Base-by-base conservation (phyloP, 2,888 invertebrate genomes). In the Philopedon plagiatum region DNA sequence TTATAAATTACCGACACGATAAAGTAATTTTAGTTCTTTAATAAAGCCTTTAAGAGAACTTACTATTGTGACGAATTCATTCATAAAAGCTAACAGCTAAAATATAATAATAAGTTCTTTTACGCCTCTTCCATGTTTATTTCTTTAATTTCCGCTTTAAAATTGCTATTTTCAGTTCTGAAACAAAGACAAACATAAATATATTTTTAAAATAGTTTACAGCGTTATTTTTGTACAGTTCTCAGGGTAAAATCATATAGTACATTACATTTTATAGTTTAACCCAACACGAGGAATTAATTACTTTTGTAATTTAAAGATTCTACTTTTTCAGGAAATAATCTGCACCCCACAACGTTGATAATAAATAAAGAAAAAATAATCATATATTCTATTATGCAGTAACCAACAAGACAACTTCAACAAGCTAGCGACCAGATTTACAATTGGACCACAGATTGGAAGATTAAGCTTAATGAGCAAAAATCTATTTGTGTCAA, bases 51-150 rank as follows among this genome's bases (percentile, higher is more conserved):
- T 5, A 51, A 51, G 13, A 15, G 29, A 51, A 26, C 1, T 29
- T 51, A 51, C 51, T 51, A 51, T 51, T 51, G 51, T 51, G 29
- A 29, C 51, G 26, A 51, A 51, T 51, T 51, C 51, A 51, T 51
- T 51, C 51, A 29, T 29, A 51, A 51, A 51, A 29, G 8, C 1
- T 8, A 51, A 26, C 15, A 29, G 29, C 13, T 29, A 15, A 46
- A 51, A 51, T 8, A 29, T 51, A 51, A 51, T 51, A 51, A 13
- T 49, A 49, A 23, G 29, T 51, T 13, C 15, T 29, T 49, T 51
- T 51, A 51, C 51, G 29, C 51, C 51, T 51, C 51, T 51, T 51
- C 51, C 29, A 29, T 51, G 29, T 51, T 51, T 51, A 51, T 51
- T 51, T 51, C 51, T 51, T 51, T 51, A 51, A 51, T 51, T 51